Base-by-base conservation (phyloP, 2,888 invertebrate species). In the Cyrtodaria siliqua region DNA sequence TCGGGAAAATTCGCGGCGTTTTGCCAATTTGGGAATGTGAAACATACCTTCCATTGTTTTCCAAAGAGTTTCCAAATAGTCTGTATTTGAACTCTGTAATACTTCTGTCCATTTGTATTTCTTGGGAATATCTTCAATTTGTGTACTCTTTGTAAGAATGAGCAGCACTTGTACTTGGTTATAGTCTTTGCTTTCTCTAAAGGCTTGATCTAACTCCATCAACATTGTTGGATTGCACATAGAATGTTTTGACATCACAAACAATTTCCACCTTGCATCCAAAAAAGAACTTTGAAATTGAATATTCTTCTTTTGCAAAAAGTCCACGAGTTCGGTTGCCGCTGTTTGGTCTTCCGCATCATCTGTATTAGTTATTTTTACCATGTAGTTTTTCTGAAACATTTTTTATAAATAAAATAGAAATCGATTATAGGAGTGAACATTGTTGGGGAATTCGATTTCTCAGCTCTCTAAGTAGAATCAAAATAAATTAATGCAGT, bases 141-240 rank as follows among this genome's bases (percentile, higher is more conserved):
- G 59, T 26, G 68, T 59, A 1, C 62, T 68, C 14, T 38, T 52
- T 1, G 64, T 49, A 23, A 77, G 59, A 20, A 77, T 59, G 2
- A 72, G 68, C 18, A 77, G 68, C 16, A 76, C 69, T 69, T 79
- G 69, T 14, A 78, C 60, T 55, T 49, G 23, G 24, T 72, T 52
- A 38, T 69, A 33, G 6, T 59, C 27, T 14, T 72, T 55, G 42
- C 69, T 61, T 1, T 2, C 33, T 47, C 55, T 49, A 0, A 72
- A 40, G 0, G 72, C 78, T 9, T 55, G 23, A 8, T 73, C 42
- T 14, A 64, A 73, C 44, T 44, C 60, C 0, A n/a, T 27, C 12
- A 33, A 14, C 26, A 78, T 52, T 0, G 3, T 2, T 6, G 50
- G 0, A n/a, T 73, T 64, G 8, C 23, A 53, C 9, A 64, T 20